Evolutionary conservation across 2,113 vertebrate species (phyloP).

Genomic region (Cricetomys ansorgei): DNA sequence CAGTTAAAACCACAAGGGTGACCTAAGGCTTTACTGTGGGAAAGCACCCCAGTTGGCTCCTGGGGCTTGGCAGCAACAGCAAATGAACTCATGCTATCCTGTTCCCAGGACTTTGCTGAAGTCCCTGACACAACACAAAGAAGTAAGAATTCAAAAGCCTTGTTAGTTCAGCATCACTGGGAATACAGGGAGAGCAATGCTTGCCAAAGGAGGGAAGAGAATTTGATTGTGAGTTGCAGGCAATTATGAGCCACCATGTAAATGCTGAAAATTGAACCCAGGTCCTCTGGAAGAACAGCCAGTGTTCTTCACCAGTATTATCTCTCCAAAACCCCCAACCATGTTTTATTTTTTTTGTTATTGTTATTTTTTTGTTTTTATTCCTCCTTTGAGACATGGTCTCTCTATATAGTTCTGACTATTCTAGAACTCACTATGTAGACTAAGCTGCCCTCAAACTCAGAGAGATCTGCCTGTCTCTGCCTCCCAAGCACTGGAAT

Average conservation of each 20-base stretch:
- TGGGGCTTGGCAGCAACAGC: neutral
- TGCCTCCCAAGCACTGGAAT: neutral
- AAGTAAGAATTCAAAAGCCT: constrained; percentile 39
- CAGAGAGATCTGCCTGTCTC: neutral
- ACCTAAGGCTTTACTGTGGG: neutral
- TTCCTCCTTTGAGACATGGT: neutral
- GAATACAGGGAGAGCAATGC: neutral
- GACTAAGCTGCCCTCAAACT: neutral
- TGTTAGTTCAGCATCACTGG: constrained; percentile 61
- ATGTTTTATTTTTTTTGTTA: neutral
- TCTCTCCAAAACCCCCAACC: neutral
- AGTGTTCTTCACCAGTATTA: neutral
- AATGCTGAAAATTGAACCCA: neutral
- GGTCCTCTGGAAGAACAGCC: neutral
- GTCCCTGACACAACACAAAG: neutral
- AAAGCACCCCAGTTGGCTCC: neutral
- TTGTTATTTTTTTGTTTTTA: neutral
- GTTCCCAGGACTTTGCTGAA: constrained; percentile 1
- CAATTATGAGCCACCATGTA: neutral
- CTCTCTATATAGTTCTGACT: neutral
- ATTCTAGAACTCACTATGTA: neutral
- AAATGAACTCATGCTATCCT: neutral
- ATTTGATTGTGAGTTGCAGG: neutral
- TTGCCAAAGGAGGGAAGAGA: constrained; percentile 10
- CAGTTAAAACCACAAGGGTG: neutral